Conservation (phyloP, 2,888 invertebrate species). For the Laothoe populi region DNA sequence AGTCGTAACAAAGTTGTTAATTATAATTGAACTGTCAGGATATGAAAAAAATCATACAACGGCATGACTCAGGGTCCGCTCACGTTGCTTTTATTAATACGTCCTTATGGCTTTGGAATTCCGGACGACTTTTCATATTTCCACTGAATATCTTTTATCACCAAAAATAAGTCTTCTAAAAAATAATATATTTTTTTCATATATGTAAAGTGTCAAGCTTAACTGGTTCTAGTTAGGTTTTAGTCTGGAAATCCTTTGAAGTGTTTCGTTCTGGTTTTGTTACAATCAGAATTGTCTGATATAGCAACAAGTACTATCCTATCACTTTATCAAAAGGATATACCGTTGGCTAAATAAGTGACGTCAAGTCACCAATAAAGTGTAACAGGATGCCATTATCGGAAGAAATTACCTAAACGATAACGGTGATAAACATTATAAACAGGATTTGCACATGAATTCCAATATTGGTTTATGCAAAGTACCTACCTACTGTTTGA, state of each 20-base stretch:
- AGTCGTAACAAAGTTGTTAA: not conserved
- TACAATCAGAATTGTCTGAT: too few species aligned
- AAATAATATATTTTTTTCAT: not conserved
- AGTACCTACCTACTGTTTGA: too few species aligned
- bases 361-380: not conserved
- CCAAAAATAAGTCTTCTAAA: not conserved
- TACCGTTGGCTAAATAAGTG: not conserved
- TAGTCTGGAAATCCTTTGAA: too few species aligned
- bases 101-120: not conserved
- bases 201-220: not conserved
- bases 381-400: not conserved
- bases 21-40: not conserved
- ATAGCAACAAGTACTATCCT: too few species aligned
- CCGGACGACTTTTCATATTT: not conserved
- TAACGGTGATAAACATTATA: not conserved
- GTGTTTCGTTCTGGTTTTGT: too few species aligned
- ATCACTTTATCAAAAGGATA: not conserved
- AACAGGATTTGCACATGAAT: not conserved
- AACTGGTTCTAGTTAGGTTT: too few species aligned
- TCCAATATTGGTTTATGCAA: too few species aligned
- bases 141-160: not conserved
- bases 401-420: slow-evolving; percentile 10
- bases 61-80: not conserved
- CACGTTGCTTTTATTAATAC: not conserved
- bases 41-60: not conserved